Evolutionary conservation across 2,797 vertebrate genomes (phyloP), one percentile per base, ranked within the genome.

Genomic region (Mus minutoides): DNA sequence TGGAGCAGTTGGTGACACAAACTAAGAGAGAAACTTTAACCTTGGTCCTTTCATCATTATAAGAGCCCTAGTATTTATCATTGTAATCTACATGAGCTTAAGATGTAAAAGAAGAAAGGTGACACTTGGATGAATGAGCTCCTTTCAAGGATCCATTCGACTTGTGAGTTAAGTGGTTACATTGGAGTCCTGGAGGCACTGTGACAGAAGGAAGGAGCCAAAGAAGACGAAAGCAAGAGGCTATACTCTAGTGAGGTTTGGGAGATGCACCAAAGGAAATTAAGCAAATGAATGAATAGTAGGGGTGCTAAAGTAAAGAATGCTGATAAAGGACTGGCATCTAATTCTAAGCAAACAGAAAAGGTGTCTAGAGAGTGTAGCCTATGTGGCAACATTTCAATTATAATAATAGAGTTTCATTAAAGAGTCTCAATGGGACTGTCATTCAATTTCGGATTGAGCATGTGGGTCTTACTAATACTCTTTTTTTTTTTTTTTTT

Each of bases 11-110:
- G 79, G 34, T 95, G 78, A 93, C n/a, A 88, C 64, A 82, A 75
- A 90, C 52, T 67, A 79, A 88, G 88, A 73, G n/a, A 89, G 52
- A 82, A 96, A 80, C 10, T 88, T 79, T 52, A 62, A 69, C 54
- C 31, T 62, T 91, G 69, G 19, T 31, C 69, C 8, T 86, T 46
- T 83, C 6, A 86, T 21, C 40, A n/a, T 34, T 24, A 6, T 34
- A 92, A 58, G 77, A 91, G 0, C 22, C 29, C 14, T 40, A 84
- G 62, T 71, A 60, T 64, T 88, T 90, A 58, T 77, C 62, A 60
- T 6, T 90, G 31, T 82, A 52, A 69, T 84, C 64, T 86, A 26
- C 6, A 16, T 54, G 31, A 93, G 64, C 49, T 92, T 67, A 82
- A 94, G 91, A 62, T 90, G 54, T 60, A 86, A 92, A 90, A 17